Base-by-base conservation (phyloP, 64 coral and sea anemone genomes). In the Montipora sp. region DNA sequence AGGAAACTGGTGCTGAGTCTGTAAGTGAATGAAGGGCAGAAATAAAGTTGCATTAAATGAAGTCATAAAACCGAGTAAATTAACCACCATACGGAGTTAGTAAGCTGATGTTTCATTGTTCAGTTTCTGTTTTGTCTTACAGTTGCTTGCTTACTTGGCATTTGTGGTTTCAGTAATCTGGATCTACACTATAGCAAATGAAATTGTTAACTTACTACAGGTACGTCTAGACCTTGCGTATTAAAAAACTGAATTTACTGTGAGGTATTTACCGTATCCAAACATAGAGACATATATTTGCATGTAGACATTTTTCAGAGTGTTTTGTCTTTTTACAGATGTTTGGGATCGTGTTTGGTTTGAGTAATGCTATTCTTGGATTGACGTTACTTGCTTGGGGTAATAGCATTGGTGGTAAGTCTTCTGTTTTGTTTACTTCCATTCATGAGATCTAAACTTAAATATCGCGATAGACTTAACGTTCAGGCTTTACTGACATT, bases 321-420 rank as follows among this genome's bases (percentile, higher is more conserved):
- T 36, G 24, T 89, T 20, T 15, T 77, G 50, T 79, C 80, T 1
- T 10, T 70, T 91, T 89, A 48, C 58, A 98, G 97, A 87, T 72
- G 1, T 96, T 98, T 86, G 97, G 97, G 3, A 81, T 98, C 53
- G 97, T 88, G 44, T 94, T 96, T 45, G 87, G 94, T 47, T 66
- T 98, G 18, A 98, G 97, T 53, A 80, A 96, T 55, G 97, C 88
- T 5, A 96, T 98, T 87, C 92, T 98, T 72, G 97, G 97, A 2
- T 60, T 98, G 2, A 98, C 97, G 5, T 95, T 98, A 21, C 89
- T 98, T 14, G 97, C 97, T 24, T 98, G 97, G 97, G 97, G 97
- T 18, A 96, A 96, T 75, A 98, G 97, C 27, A 89, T 98, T 7
- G 94, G 83, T 91, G 96, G 96, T 93, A 77, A 93, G 90, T 73